Conservation (phyloP, 2,888 invertebrate species). For the Brachypalpus laphriformis region DNA sequence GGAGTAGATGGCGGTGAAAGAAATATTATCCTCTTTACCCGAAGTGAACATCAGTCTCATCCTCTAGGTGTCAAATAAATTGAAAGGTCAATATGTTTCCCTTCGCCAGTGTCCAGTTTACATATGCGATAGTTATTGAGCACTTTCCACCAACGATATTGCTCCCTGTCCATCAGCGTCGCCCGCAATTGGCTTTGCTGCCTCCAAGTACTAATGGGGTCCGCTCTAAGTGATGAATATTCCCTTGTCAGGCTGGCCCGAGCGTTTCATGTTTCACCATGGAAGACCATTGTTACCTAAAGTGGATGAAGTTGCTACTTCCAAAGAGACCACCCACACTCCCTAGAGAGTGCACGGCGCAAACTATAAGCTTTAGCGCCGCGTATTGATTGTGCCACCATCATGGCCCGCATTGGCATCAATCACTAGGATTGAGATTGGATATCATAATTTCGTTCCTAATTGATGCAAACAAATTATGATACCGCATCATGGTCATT, state of each 20-base stretch:
- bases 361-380: constrained; percentile 5
- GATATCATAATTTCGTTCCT: constrained; percentile 55
- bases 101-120: neutral
- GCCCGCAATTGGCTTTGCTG: constrained; percentile 9
- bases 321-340: neutral
- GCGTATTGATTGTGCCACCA: neutral
- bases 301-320: constrained; percentile 29
- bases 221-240: constrained; percentile 55
- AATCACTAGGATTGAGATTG: constrained; percentile 40
- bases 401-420: constrained; percentile 26
- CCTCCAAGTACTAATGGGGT: constrained; percentile 28
- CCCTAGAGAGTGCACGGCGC: neutral
- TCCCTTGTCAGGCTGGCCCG: constrained; percentile 34
- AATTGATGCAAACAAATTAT: constrained; percentile 63
- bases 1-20: neutral
- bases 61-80: constrained; percentile 54
- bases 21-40: constrained; percentile 43
- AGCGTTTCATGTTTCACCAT: constrained; percentile 53
- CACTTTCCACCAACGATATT: neutral
- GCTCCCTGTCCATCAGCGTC: neutral
- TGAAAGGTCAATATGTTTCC: constrained; percentile 59
- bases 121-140: constrained; percentile 17
- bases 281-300: constrained; percentile 40
- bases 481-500: neutral
- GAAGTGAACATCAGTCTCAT: constrained; percentile 39